A percentile compares a stretch with the other conserved stretches of the same genome.
Evolutionary conservation across 2,888 invertebrate species (phyloP).

Genomic region (Cerceris ruficornis): DNA sequence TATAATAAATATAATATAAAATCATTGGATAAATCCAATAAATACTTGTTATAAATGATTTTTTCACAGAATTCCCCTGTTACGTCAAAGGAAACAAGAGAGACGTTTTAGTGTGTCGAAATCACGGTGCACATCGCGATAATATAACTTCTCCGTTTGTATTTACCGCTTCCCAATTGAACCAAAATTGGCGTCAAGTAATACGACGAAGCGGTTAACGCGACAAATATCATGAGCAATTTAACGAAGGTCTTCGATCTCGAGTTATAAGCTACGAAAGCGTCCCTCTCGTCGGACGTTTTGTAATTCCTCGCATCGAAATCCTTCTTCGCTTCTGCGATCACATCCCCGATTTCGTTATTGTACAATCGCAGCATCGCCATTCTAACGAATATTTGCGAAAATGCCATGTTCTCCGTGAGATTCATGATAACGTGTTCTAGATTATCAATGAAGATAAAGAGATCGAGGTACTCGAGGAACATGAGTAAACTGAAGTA

Average conservation of each 20-base stretch:
- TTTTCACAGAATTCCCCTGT: too few species aligned
- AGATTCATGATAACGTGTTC: slow-evolving; percentile 73
- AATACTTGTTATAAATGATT: background rate
- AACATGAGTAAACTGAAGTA: slow-evolving; percentile 71
- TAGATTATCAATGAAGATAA: slow-evolving; percentile 65
- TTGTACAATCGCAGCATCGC: slow-evolving; percentile 69
- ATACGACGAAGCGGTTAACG: slow-evolving; percentile 70
- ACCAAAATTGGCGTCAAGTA: slow-evolving; percentile 71
- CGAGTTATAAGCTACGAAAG: slow-evolving; percentile 64
- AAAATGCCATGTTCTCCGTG: slow-evolving; percentile 71
- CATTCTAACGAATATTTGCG: slow-evolving; percentile 70
- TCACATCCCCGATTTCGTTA: slow-evolving; percentile 60
- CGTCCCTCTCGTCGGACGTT: slow-evolving; percentile 58
- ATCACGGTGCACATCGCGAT: too few species aligned
- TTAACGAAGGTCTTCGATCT: slow-evolving; percentile 69
- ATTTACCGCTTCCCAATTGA: slow-evolving; percentile 58
- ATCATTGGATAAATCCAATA: background rate
- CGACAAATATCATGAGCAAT: slow-evolving; percentile 65
- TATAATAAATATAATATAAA: too few species aligned
- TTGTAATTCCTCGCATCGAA: slow-evolving; percentile 62
- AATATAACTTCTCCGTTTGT: too few species aligned
- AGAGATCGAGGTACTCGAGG: slow-evolving; percentile 71
- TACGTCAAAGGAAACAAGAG: too few species aligned
- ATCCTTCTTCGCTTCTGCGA: slow-evolving; percentile 66
- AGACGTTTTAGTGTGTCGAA: too few species aligned